Base-by-base conservation (phyloP, 2,888 invertebrate genomes). In the Papilio protenor region DNA sequence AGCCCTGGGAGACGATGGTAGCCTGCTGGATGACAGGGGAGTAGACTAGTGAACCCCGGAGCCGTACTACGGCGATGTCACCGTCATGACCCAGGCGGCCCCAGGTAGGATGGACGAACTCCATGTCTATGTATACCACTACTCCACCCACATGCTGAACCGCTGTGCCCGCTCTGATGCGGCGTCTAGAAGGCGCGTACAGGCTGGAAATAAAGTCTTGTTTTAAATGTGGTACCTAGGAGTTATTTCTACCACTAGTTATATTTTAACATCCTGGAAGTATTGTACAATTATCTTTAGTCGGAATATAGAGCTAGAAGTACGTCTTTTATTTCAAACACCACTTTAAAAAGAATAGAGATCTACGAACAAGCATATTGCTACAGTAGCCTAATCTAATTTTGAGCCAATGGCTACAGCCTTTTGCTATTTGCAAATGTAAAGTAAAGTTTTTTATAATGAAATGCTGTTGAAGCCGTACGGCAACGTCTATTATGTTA, bases 101-200 rank as follows among this genome's bases (percentile, higher is more conserved):
- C 78, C 87, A 92, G 0, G 77, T 33, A 0, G 89, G 89, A 73
- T 93, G 92, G 79, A 88, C 88, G 79, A 75, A 77, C 3, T 80
- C 85, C 0, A 45, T n/a, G 0, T 27, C 12, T 0, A 89, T 83
- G 40, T 84, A 61, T 21, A 77, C n/a, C 12, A 92, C 27, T 5
- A 83, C 77, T 0, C 93, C 92, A 0, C 92, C 91, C 0, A 77
- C 77, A 79, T 88, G 87, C 8, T 90, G 87, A 80, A 81, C 83
- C 0, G 88, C 87, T 14, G 87, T 78, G 2, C 92, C 92, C 8
- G 89, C 27, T 27, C 27, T 27, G 27, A 27, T 27, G 27, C 27
- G 27, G 27, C 27, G 27, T 27, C 27, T 27, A 0, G 45, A n/a
- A 0, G 85, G 81, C 0, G 76, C 3, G 77, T 85, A 89, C 0